A percentile compares a stretch with the other conserved stretches of the same genome.
phyloP scores from a whole-genome alignment of 1,140 invertebrate species.

The Steinernema feltiae region DNA sequence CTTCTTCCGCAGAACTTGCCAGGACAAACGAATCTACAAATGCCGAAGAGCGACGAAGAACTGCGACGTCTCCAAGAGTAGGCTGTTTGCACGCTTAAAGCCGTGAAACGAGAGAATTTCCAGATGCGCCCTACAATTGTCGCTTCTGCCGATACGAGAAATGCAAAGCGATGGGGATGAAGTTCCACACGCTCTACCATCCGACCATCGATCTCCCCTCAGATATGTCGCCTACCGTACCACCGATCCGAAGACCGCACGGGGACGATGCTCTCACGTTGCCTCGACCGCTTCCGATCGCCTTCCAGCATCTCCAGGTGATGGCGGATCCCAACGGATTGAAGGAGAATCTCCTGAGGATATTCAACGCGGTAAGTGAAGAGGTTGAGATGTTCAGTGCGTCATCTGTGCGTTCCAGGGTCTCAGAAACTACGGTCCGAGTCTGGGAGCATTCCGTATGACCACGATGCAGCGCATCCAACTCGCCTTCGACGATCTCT shows the following conservation, averaged over 20 bases:
- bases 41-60: background rate
- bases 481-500: background rate
- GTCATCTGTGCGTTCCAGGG: background rate
- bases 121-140: background rate
- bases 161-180: background rate
- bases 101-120: too few species aligned
- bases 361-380: too few species aligned
- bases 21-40: conserved; percentile 57
- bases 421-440: background rate
- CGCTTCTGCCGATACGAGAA: background rate
- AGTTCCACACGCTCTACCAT: background rate
- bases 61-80: background rate
- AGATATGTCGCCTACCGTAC: too few species aligned
- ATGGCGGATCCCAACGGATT: too few species aligned
- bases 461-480: background rate
- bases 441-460: background rate
- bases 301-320: too few species aligned
- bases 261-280: too few species aligned
- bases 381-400: too few species aligned
- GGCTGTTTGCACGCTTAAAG: background rate
- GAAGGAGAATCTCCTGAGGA: too few species aligned
- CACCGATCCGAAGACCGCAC: too few species aligned
- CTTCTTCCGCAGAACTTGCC: background rate
- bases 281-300: too few species aligned
- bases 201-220: too few species aligned